Evolutionary conservation across 2,113 vertebrate genomes (phyloP), one percentile per base, ranked within the genome.

Genomic region (Callipepla californica): DNA sequence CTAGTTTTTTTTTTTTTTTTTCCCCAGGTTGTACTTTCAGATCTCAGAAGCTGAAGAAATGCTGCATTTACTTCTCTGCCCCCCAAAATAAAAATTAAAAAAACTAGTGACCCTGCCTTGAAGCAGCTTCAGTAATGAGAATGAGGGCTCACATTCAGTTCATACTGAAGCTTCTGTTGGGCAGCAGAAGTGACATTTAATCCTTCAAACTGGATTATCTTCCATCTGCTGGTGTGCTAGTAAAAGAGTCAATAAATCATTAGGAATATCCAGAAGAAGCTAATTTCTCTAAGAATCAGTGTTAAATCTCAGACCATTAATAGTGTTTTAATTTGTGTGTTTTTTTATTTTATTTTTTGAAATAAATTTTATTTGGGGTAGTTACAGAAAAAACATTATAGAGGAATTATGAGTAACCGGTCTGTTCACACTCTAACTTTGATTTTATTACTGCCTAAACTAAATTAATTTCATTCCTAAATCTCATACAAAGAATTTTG

Each of bases 311-410:
- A 62, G 6, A 59, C 21, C 3, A 23, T 40, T 6, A 32, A 9
- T 6, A 16, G 10, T 62, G 15, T 2, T 32, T 0, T 2, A 6
- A 32, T 57, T 57, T 55, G 11, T 30, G 30, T 55, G 17, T 55
- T 10, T 18, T 18, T 55, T 55, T n/a, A n/a, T 30, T 30, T 55
- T 55, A 30, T 28, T 40, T 40, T 10, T 40, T 40, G 11, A 40
- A 40, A 40, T 32, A 32, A 32, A 57, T n/a, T 58, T 58, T n/a
- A 20, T 34, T 23, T 59, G 58, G 18, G 42, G 13, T 32, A 82
- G 20, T 23, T 34, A 68, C 34, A 72, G 16, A 2, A 85, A 75
- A 75, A 80, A 61, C 1, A 2, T 62, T 50, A 68, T 32, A 8
- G n/a, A 77, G n/a, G 77, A 90, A 84, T 32, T 51, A 25, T 40